Conservation (phyloP, 2,888 invertebrate genomes). For the Spilosoma lubricipeda region DNA sequence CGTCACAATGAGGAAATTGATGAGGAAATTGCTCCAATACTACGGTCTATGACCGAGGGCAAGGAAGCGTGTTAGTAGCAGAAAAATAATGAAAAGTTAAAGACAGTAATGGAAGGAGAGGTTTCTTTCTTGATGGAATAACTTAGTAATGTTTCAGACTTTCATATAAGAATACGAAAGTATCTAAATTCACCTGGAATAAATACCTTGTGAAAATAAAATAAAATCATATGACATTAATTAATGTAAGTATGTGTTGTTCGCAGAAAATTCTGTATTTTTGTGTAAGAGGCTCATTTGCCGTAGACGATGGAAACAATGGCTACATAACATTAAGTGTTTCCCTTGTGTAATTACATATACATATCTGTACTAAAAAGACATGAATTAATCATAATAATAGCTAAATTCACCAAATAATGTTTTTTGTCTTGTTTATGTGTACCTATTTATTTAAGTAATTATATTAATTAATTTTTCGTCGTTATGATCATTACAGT, state of each 20-base stretch:
- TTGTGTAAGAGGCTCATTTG: neutral
- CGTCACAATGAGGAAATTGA: neutral
- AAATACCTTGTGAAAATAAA: neutral
- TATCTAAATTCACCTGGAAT: neutral
- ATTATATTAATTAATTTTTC: neutral
- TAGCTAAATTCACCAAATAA: neutral
- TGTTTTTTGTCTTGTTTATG: constrained; percentile 1
- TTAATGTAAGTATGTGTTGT: neutral
- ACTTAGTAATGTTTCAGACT: neutral
- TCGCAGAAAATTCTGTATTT: neutral
- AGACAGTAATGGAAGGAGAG: neutral
- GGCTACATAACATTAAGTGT: neutral
- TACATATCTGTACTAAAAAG: neutral
- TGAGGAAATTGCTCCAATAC: neutral
- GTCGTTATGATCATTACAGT: neutral
- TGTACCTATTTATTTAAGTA: neutral
- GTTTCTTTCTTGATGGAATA: neutral
- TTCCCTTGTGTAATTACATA: neutral
- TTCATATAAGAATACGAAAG: neutral
- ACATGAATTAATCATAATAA: neutral
- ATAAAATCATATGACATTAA: neutral
- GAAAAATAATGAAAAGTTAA: neutral
- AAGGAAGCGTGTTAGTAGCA: neutral
- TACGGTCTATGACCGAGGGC: neutral
- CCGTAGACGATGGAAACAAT: neutral